phyloP scores from a whole-genome alignment of 2,888 invertebrate genomes.

The Ephialtes manifestator region DNA sequence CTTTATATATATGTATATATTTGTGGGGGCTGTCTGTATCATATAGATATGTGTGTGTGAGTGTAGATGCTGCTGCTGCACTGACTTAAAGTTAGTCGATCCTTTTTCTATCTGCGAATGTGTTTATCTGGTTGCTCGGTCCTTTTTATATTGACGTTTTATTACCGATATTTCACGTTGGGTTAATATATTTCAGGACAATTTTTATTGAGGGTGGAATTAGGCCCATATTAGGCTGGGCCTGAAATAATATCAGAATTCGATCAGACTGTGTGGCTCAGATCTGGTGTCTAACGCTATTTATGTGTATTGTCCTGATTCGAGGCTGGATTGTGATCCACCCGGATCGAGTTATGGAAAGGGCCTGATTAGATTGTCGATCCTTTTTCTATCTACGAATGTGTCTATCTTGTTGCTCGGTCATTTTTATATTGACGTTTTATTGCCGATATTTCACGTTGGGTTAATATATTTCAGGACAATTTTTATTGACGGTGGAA shows the following conservation, averaged over 20 bases:
- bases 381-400: not conserved
- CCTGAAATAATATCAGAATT: no score
- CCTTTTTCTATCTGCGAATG: not conserved
- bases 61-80: not conserved
- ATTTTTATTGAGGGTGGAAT: no score
- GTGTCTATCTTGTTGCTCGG: not conserved
- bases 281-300: no score
- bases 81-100: slow-evolving; percentile 4
- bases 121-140: not conserved
- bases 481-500: no score
- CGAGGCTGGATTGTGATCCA: no score
- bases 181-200: no score
- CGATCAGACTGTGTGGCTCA: no score
- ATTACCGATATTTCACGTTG: not conserved
- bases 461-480: no score
- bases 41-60: not conserved
- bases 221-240: no score
- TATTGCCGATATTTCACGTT: not conserved
- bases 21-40: not conserved
- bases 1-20: slow-evolving; percentile 12
- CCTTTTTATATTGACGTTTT: slow-evolving; percentile 12
- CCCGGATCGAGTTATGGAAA: no score
- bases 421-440: slow-evolving; percentile 15
- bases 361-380: no score
- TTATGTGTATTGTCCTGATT: no score